Percentiles rank a stretch among this genome's conserved stretches.
Conservation (phyloP, 2,113 vertebrate genomes). For the Potamarius usumacintae region DNA sequence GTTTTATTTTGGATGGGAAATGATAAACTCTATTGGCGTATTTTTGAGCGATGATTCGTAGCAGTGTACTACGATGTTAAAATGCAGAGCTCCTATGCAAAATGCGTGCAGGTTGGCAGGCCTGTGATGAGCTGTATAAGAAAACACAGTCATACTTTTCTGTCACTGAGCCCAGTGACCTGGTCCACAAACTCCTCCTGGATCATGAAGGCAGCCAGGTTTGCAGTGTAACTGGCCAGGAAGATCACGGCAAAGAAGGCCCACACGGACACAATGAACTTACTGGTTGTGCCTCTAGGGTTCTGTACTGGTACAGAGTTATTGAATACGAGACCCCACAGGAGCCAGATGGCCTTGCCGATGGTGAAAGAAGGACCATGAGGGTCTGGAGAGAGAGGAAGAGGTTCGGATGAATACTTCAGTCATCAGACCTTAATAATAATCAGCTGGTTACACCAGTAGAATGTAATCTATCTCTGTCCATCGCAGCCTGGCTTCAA, state of each 20-base stretch:
- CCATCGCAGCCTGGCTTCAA: background rate
- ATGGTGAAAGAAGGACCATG: slow-evolving; percentile 97
- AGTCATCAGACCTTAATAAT: background rate
- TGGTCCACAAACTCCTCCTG: slow-evolving; percentile 99
- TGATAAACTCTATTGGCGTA: too few relatives aligned
- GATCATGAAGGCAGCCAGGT: slow-evolving; percentile 98
- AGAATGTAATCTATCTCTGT: background rate
- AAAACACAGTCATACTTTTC: slow-evolving; percentile 79
- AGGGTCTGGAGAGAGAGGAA: slow-evolving; percentile 73
- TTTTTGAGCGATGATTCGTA: background rate
- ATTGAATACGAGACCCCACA: slow-evolving; percentile 98
- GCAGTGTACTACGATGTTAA: background rate
- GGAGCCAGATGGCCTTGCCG: slow-evolving; percentile 95
- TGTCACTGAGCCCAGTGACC: slow-evolving; percentile 97
- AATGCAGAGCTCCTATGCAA: background rate
- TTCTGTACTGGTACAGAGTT: slow-evolving; percentile 99
- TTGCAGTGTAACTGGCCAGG: slow-evolving; percentile 97
- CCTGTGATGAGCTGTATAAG: background rate
- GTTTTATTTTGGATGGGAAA: background rate
- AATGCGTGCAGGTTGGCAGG: background rate
- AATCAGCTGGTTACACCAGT: background rate
- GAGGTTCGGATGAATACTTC: slow-evolving; percentile 1
- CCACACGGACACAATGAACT: slow-evolving; percentile 98
- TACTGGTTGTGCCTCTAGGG: slow-evolving; percentile 95
- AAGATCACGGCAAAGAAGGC: slow-evolving; percentile 99